Conservation (phyloP, 2,797 vertebrate genomes). For the Crocodylus rhombifer region DNA sequence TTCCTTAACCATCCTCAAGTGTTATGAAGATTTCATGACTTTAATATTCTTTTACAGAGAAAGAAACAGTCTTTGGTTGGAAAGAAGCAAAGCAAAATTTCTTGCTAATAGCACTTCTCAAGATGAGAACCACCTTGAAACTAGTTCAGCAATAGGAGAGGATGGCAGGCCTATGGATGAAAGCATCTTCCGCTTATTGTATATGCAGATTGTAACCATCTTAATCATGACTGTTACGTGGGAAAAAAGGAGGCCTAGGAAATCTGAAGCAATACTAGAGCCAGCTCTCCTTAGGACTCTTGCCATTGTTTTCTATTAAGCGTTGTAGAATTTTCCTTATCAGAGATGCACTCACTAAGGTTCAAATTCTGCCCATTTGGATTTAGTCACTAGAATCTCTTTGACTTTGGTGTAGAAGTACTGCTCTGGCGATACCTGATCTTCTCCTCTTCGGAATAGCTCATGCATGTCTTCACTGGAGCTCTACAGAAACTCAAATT, state of each 20-base stretch:
- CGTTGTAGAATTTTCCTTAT: not conserved
- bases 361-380: not conserved
- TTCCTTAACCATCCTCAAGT: not conserved
- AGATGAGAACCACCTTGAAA: not conserved
- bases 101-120: not conserved
- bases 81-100: not conserved
- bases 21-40: not conserved
- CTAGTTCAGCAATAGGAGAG: not conserved
- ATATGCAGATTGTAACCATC: not conserved
- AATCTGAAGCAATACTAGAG: not conserved
- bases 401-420: not conserved
- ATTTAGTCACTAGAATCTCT: not conserved
- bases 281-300: not conserved
- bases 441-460: not conserved
- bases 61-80: not conserved
- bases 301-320: not conserved
- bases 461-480: not conserved
- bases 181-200: not conserved
- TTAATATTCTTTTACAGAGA: not conserved
- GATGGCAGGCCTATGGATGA: not conserved
- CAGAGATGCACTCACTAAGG: not conserved
- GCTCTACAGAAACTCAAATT: not conserved
- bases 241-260: not conserved
- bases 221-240: slow-evolving; percentile 14
- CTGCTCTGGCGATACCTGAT: not conserved